Percentiles rank a stretch among this genome's conserved stretches.
These are phyloP conservation scores for Sakesphorus luctuosus DNA, from an alignment of 2,113 vertebrate species.

Conservation along the genomic window DNA sequence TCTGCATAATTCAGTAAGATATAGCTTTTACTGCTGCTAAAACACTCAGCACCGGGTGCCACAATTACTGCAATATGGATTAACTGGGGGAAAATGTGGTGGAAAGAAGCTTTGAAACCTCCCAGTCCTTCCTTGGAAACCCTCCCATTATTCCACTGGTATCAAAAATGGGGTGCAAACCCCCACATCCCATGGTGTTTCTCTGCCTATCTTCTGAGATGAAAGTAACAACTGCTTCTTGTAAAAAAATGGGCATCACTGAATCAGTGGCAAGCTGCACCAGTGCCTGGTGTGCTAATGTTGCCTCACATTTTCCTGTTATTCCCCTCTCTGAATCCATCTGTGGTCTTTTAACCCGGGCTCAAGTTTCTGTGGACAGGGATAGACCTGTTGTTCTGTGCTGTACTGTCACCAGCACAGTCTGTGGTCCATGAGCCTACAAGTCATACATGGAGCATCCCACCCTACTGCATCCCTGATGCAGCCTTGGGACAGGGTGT, in stretches of 20 bases:
- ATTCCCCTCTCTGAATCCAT: neutral
- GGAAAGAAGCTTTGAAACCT: neutral
- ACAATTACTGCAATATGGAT: neutral
- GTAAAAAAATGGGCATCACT: neutral
- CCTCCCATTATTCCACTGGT: neutral
- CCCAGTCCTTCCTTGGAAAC: neutral
- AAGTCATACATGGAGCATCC: too few relatives aligned
- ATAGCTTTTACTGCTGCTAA: neutral
- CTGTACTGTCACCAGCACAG: neutral
- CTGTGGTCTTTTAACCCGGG: neutral
- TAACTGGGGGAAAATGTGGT: neutral
- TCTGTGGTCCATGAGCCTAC: too few relatives aligned
- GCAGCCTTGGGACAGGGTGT: neutral
- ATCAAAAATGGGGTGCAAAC: neutral
- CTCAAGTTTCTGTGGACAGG: neutral
- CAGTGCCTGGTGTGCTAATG: neutral
- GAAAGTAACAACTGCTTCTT: neutral
- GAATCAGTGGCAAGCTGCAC: fast-evolving
- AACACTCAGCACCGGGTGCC: neutral
- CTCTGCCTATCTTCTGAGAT: neutral
- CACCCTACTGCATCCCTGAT: neutral
- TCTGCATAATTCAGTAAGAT: neutral
- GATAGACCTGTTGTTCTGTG: neutral
- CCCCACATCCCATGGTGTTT: neutral
- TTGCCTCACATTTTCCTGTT: neutral